phyloP scores from a whole-genome alignment of 2,113 vertebrate genomes.

The Podarcis cretensis region DNA sequence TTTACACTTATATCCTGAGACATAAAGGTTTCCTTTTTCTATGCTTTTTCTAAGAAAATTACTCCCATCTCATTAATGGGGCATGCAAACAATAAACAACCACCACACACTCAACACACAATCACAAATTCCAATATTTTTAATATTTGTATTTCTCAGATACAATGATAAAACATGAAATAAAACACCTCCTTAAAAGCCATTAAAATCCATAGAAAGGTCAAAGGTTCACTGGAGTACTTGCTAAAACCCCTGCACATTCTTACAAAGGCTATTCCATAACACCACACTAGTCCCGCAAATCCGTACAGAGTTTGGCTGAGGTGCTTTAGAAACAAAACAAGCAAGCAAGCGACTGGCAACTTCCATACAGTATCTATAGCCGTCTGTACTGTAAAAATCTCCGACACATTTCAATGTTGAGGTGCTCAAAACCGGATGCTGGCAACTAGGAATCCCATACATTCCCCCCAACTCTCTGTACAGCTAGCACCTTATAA shows the following conservation, averaged over 20 bases:
- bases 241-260: not conserved
- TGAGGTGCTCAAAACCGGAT: not conserved
- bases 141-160: not conserved
- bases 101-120: not conserved
- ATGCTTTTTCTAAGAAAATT: not conserved
- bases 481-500: not conserved
- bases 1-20: constrained; percentile 42
- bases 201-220: not conserved
- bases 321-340: too few species aligned
- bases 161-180: not conserved
- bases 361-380: not conserved
- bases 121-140: not conserved
- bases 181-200: not conserved
- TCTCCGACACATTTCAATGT: not conserved
- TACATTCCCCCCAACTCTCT: not conserved
- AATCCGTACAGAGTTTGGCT: too few species aligned
- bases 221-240: not conserved
- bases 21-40: constrained; percentile 38
- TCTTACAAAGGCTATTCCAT: not conserved
- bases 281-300: too few species aligned
- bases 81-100: constrained; percentile 13
- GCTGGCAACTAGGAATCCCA: not conserved
- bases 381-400: not conserved
- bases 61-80: not conserved
- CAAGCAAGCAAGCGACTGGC: not conserved